Evolutionary conservation across 2,888 invertebrate species (phyloP).

Genomic region (Morpho achilles): DNA sequence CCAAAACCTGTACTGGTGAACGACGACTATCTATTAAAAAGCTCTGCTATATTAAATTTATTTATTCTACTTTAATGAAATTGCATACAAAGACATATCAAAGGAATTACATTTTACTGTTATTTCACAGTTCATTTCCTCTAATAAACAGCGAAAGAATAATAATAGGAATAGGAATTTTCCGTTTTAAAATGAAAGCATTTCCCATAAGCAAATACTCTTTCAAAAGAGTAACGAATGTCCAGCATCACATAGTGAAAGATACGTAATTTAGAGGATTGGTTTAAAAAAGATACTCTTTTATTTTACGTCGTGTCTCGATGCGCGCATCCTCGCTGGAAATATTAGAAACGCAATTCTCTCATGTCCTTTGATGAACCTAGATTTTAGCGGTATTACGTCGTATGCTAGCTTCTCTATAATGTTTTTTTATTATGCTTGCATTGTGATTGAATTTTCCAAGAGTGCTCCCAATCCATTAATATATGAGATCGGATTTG

Average conservation of each 20-base stretch:
- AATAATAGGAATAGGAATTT: neutral
- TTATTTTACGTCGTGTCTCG: neutral
- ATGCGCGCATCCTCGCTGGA: conserved; percentile 16
- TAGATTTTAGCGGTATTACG: conserved; percentile 33
- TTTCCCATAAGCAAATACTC: too few species aligned
- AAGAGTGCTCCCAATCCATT: conserved; percentile 26
- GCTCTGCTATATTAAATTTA: too few species aligned
- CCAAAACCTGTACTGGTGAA: too few species aligned
- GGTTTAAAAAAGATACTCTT: conserved; percentile 12
- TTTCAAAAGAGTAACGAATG: neutral
- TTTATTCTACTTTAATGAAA: too few species aligned
- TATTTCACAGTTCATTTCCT: too few species aligned
- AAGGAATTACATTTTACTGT: too few species aligned
- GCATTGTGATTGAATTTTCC: conserved; percentile 28
- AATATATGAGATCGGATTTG: conserved; percentile 20
- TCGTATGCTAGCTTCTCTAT: conserved; percentile 24
- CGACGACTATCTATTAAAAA: too few species aligned
- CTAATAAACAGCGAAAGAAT: neutral
- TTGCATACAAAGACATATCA: too few species aligned
- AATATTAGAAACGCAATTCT: conserved; percentile 33
- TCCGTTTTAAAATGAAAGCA: too few species aligned
- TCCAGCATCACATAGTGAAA: neutral
- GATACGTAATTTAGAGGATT: conserved; percentile 2
- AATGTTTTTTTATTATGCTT: conserved; percentile 27
- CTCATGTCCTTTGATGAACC: conserved; percentile 33